phyloP scores from a whole-genome alignment of 2,113 vertebrate species.

The Anoura caudifer region DNA sequence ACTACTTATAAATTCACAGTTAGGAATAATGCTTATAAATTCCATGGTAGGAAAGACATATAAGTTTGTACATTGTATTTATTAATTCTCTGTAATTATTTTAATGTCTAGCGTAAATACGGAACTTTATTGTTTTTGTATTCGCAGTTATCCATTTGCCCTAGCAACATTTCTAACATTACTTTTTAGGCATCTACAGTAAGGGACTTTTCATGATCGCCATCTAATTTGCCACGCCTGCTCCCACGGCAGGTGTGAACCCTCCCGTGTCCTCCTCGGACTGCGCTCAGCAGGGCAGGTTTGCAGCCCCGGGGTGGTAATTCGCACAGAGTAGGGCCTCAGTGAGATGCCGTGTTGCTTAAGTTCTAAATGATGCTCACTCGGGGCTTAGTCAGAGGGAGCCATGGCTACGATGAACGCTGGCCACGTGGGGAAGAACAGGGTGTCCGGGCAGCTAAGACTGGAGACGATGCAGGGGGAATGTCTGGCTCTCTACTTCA shows the following conservation, averaged over 20 bases:
- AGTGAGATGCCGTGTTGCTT: background rate
- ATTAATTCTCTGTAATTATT: background rate
- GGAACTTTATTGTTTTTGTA: background rate
- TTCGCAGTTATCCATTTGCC: background rate
- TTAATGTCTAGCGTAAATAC: background rate
- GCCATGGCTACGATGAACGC: slow-evolving; percentile 59
- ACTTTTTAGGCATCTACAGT: background rate
- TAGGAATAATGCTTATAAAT: background rate
- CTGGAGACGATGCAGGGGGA: slow-evolving; percentile 74
- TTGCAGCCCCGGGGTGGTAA: background rate
- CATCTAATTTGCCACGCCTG: slow-evolving; percentile 28
- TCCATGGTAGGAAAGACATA: background rate
- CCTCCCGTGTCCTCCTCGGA: background rate
- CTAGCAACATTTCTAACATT: background rate
- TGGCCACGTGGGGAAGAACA: slow-evolving; percentile 55
- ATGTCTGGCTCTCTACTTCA: slow-evolving; percentile 23
- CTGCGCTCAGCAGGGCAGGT: background rate
- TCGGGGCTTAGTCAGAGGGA: background rate
- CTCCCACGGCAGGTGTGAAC: background rate
- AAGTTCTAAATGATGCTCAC: background rate
- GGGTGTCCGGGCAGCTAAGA: slow-evolving; percentile 64
- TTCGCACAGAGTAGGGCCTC: background rate
- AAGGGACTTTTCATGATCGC: background rate
- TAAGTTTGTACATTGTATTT: background rate
- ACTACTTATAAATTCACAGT: background rate